Evolutionary conservation across 2,888 invertebrate species (phyloP).

Genomic region (Allacma fusca): DNA sequence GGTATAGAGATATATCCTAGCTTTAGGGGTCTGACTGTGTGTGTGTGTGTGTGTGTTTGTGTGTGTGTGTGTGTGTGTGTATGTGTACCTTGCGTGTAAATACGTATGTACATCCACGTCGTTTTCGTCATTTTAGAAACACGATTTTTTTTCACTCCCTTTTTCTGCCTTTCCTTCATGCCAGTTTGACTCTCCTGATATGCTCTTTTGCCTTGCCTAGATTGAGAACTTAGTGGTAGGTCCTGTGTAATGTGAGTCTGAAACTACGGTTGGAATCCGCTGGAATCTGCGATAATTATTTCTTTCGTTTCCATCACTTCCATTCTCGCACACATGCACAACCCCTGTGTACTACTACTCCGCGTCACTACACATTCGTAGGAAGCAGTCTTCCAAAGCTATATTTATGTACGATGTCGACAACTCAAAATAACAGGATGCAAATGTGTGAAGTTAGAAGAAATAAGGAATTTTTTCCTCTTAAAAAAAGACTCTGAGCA

Average conservation of each 20-base stretch:
- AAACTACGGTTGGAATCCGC: constrained; percentile 52
- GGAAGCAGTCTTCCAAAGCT: too few species aligned
- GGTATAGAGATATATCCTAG: too few species aligned
- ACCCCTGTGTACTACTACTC: neutral
- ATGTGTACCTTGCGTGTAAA: neutral
- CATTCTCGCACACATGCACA: constrained; percentile 5
- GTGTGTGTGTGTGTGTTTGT: too few species aligned
- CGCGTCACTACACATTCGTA: too few species aligned
- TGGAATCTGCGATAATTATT: constrained; percentile 60
- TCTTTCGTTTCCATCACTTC: constrained; percentile 41
- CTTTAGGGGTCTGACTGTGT: too few species aligned
- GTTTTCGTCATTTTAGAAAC: constrained; percentile 30
- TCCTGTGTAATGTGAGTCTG: constrained; percentile 46
- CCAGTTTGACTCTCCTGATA: constrained; percentile 17
- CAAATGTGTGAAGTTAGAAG: too few species aligned
- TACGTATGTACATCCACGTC: neutral
- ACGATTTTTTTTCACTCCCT: constrained; percentile 31
- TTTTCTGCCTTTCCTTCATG: constrained; percentile 32
- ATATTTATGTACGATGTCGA: too few species aligned
- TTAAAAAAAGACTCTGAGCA: too few species aligned
- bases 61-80: too few species aligned
- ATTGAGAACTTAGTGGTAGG: constrained; percentile 40
- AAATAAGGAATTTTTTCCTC: too few species aligned
- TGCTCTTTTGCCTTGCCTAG: constrained; percentile 27
- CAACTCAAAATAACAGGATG: too few species aligned